phyloP scores from a whole-genome alignment of 2,797 vertebrate genomes.

The Ctenopoma multispine region DNA sequence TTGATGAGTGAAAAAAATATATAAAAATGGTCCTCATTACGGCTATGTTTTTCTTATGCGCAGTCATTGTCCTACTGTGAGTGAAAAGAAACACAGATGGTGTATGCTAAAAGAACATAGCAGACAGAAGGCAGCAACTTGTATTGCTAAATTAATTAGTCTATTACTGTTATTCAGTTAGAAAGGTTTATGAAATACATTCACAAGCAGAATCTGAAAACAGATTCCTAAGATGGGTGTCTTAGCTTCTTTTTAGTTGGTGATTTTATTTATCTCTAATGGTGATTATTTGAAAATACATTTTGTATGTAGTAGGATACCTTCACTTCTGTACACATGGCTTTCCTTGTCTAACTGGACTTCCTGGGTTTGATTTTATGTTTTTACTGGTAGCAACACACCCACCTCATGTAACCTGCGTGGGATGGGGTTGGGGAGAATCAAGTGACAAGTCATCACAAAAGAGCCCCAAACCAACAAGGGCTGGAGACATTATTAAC shows the following conservation, averaged over 20 bases:
- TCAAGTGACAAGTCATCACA: neutral
- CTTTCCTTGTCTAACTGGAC: neutral
- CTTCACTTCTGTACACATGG: too few species aligned
- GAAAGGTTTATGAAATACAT: too few species aligned
- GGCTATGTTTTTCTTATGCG: neutral
- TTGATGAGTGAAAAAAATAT: neutral
- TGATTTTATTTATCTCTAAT: neutral
- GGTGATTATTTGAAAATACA: neutral
- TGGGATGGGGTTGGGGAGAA: neutral
- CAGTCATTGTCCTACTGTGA: neutral
- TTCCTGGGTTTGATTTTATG: slow-evolving; percentile 16
- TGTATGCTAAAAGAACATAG: neutral
- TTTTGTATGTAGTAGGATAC: too few species aligned
- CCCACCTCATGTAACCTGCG: neutral
- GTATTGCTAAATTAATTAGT: neutral
- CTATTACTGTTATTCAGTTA: too few species aligned
- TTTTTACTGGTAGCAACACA: slow-evolving; percentile 9
- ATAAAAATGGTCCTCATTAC: neutral
- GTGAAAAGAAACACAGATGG: neutral
- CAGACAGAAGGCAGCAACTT: neutral
- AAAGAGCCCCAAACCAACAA: neutral
- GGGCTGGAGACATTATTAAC: too few species aligned
- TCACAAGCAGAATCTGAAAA: too few species aligned
- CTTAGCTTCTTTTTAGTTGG: neutral
- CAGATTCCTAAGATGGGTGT: too few species aligned